phyloP scores from a whole-genome alignment of 2,888 invertebrate species.

The Noctua comes region DNA sequence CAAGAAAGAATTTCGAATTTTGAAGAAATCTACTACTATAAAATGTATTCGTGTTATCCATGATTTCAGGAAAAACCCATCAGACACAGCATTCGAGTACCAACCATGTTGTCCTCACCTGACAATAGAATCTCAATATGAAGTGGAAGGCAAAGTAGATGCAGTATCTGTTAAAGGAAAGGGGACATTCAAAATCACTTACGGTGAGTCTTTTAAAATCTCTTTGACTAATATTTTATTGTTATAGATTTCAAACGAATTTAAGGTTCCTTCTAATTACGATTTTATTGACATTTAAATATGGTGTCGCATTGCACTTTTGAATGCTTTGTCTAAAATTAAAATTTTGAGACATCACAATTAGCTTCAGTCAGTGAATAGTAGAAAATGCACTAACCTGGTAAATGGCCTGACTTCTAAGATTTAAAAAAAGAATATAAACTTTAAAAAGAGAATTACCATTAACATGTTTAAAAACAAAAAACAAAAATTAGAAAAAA shows the following conservation, averaged over 20 bases:
- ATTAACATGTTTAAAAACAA: background rate
- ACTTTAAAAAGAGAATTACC: background rate
- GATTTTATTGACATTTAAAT: background rate
- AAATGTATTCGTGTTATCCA: background rate
- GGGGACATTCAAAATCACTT: constrained; percentile 49
- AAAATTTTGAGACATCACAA: background rate
- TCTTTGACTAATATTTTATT: background rate
- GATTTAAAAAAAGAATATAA: background rate
- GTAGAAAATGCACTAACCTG: background rate
- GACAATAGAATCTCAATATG: constrained; percentile 47
- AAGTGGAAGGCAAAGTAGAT: constrained; percentile 45
- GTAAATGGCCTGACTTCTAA: background rate
- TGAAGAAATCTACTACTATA: too few species aligned
- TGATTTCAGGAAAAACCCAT: constrained; percentile 36
- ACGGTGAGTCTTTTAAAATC: constrained; percentile 22
- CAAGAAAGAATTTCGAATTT: background rate
- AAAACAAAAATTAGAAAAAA: background rate
- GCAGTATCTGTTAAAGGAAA: constrained; percentile 44
- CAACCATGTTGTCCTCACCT: constrained; percentile 41
- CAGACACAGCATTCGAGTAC: constrained; percentile 36
- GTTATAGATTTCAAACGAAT: background rate
- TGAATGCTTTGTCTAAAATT: background rate
- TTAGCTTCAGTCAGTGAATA: background rate
- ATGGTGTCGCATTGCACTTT: background rate
- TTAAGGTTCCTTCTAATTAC: background rate